Evolutionary conservation across 2,113 vertebrate species (phyloP).

Genomic region (Albula glossodonta): DNA sequence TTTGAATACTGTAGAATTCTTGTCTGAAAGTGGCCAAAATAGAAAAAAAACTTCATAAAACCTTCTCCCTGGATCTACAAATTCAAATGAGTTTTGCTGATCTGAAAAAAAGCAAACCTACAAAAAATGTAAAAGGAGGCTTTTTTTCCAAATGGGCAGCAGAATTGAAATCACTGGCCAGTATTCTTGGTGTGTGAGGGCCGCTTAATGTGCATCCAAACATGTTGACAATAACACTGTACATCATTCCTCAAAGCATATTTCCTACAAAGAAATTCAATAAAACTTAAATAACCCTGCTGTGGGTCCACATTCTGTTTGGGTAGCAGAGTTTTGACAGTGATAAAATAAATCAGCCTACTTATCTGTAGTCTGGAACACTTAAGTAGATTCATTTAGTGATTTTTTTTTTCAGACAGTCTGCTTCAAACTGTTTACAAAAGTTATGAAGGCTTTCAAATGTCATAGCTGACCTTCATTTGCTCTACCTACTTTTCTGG

Average conservation of each 20-base stretch:
- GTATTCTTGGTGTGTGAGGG: not conserved
- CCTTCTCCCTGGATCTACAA: not conserved
- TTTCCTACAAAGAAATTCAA: not conserved
- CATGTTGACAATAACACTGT: not conserved
- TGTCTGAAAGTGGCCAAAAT: too few relatives aligned
- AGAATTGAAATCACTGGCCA: not conserved
- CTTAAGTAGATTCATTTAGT: not conserved
- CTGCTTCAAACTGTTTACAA: too few relatives aligned
- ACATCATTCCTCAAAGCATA: slow-evolving; percentile 5
- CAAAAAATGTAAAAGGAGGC: not conserved
- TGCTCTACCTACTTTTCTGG: too few relatives aligned
- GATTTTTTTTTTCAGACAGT: too few relatives aligned
- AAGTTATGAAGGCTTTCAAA: too few relatives aligned
- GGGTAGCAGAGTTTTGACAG: not conserved
- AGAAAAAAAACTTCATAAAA: too few relatives aligned
- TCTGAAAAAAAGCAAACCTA: not conserved
- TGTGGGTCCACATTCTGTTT: not conserved
- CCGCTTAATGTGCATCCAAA: not conserved
- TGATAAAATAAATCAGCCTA: not conserved
- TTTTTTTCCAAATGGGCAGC: not conserved
- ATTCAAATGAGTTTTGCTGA: not conserved
- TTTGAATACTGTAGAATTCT: too few relatives aligned
- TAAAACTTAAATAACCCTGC: not conserved
- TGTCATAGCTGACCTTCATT: too few relatives aligned
- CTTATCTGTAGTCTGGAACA: not conserved